A percentile compares a stretch with the other conserved stretches of the same genome.
These are phyloP conservation scores for Picathartes gymnocephalus DNA, from an alignment of 2,113 vertebrate genomes.

Conservation along the genomic window DNA sequence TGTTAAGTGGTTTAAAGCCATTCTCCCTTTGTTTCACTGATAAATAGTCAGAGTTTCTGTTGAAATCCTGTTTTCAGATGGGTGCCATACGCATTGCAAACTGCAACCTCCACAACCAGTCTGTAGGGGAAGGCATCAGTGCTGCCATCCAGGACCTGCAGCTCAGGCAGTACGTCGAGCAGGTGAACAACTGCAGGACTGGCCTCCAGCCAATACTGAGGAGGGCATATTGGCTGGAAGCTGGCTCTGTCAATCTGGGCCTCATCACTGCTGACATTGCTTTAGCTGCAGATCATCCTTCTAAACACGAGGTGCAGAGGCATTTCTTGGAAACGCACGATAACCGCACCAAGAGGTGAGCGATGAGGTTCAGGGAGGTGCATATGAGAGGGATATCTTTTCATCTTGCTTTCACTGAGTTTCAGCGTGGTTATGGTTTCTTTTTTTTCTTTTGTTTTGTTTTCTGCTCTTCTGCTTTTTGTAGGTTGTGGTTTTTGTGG, in stretches of 20 bases:
- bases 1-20: not conserved
- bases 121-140: slow-evolving; percentile 93
- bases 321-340: slow-evolving; percentile 93
- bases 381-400: not conserved
- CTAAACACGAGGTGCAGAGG: slow-evolving; percentile 93
- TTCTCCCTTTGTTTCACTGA: not conserved
- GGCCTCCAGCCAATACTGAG: slow-evolving; percentile 84
- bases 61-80: slow-evolving; percentile 71
- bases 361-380: not conserved
- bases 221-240: slow-evolving; percentile 93
- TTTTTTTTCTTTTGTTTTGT: not conserved
- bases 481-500: slow-evolving; percentile 96
- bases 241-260: slow-evolving; percentile 89
- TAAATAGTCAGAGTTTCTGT: not conserved
- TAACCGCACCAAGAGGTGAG: slow-evolving; percentile 86
- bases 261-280: slow-evolving; percentile 94
- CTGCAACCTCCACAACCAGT: slow-evolving; percentile 97
- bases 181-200: slow-evolving; percentile 74
- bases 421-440: not conserved
- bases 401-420: not conserved
- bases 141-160: slow-evolving; percentile 91
- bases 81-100: slow-evolving; percentile 86
- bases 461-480: not conserved
- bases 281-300: slow-evolving; percentile 90
- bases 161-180: slow-evolving; percentile 89